Evolutionary conservation across 1,140 invertebrate genomes (phyloP), one percentile per base, ranked within the genome.

Genomic region (Oscheius sp.): DNA sequence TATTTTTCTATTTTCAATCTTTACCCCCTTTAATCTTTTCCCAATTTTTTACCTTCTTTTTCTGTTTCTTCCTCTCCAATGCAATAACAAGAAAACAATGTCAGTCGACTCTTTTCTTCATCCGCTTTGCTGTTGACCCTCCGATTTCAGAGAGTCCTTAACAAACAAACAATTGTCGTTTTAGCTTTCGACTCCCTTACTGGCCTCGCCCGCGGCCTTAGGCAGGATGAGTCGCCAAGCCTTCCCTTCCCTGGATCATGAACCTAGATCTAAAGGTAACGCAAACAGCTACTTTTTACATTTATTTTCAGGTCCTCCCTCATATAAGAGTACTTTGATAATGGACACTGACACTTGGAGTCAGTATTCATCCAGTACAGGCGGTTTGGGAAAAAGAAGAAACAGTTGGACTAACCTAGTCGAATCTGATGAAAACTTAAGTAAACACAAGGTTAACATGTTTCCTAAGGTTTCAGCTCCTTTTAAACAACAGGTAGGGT

Each of bases 261-360:
- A 55, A 26, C 49, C 49, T 13, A 55, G 28, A 55, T 7, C 23
- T 55, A 55, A 23, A 23, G 49, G 49, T 55, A n/a, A n/a, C n/a
- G n/a, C n/a, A n/a, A n/a, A n/a, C n/a, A n/a, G n/a, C n/a, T n/a
- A n/a, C n/a, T n/a, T n/a, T 13, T 55, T 7, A 23, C 49, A 55
- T n/a, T n/a, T n/a, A 55, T 55, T 55, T 55, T 55, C 23, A 55
- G 49, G 15, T 7, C 49, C 49, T 13, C 49, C 49, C 28, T 26
- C 49, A 7, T 55, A 55, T 23, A 15, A 26, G 4, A 55, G 49
- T 26, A 55, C 49, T 4, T 15, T 55, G 28, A 55, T 55, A 7
- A 55, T 55, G 49, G 49, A 55, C 23, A 55, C 49, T 4, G 49
- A 55, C 49, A 55, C 49, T 7, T 55, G 49, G 49, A 55, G 49